A percentile compares a stretch with the other conserved stretches of the same genome.
Conservation (phyloP, 2,797 vertebrate genomes). For the Hipposideros larvatus region DNA sequence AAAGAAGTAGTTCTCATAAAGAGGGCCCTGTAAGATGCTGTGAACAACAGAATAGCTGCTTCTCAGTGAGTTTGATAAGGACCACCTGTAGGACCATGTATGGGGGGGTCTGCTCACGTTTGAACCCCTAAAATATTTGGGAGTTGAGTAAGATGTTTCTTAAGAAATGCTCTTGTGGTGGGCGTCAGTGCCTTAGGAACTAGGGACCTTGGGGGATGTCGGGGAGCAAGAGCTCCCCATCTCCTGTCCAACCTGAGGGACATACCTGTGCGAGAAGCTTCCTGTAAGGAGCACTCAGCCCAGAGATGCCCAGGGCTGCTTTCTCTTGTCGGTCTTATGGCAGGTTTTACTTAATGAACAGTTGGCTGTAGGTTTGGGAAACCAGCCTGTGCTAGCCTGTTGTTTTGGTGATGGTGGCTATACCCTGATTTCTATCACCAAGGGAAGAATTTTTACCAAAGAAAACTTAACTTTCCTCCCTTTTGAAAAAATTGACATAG, state of each 20-base stretch:
- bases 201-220: accelerated
- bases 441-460: slow-evolving; percentile 8
- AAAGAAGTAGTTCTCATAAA: too few species aligned
- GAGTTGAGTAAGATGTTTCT: not conserved
- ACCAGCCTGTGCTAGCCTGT: accelerated
- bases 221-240: not conserved
- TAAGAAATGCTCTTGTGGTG: not conserved
- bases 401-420: not conserved
- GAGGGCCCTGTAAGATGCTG: not conserved
- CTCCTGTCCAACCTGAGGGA: not conserved
- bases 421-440: not conserved
- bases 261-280: not conserved
- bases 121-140: not conserved
- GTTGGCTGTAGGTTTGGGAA: not conserved
- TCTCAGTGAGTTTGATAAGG: not conserved
- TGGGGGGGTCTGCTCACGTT: not conserved
- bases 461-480: not conserved
- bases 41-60: too few species aligned
- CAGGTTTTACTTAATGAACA: not conserved
- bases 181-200: accelerated
- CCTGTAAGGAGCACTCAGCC: accelerated
- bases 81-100: accelerated
- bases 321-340: not conserved
- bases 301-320: accelerated
- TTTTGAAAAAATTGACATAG: not conserved